These are phyloP conservation scores for Eupithecia inturbata DNA, from an alignment of 2,888 invertebrate genomes.

Conservation along the genomic window DNA sequence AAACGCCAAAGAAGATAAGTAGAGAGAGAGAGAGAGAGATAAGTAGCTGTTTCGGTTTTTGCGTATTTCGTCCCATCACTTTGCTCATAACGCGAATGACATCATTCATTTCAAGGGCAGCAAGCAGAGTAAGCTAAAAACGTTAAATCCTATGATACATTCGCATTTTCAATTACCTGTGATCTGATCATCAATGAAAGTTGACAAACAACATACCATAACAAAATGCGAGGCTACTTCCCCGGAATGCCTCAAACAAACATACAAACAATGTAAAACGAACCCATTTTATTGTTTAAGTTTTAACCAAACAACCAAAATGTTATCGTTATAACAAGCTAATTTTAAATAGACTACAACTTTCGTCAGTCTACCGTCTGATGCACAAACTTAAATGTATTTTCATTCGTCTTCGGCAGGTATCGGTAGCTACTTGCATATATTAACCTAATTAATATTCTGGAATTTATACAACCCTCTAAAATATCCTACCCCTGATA, in stretches of 20 bases:
- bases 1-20: no score
- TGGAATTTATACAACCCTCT: conserved; percentile 34
- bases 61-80: background rate
- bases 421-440: conserved; percentile 10
- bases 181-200: conserved; percentile 8
- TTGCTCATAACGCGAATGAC: background rate
- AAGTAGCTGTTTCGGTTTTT: background rate
- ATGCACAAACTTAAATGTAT: background rate
- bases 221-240: conserved; percentile 25
- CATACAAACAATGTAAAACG: conserved; percentile 24
- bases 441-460: conserved; percentile 39
- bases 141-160: background rate
- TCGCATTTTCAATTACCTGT: background rate
- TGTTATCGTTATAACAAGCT: conserved; percentile 1
- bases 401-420: conserved; percentile 5
- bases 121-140: background rate
- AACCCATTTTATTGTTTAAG: conserved; percentile 10
- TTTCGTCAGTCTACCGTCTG: conserved; percentile 4
- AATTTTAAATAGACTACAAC: background rate
- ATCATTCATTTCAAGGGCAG: no score
- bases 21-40: no score
- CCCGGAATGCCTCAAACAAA: conserved; percentile 20
- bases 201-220: conserved; percentile 35
- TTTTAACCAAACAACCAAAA: background rate
- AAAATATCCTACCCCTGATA: conserved; percentile 24